phyloP scores from a whole-genome alignment of 2,113 vertebrate genomes.

The Telmatochromis sp. region DNA sequence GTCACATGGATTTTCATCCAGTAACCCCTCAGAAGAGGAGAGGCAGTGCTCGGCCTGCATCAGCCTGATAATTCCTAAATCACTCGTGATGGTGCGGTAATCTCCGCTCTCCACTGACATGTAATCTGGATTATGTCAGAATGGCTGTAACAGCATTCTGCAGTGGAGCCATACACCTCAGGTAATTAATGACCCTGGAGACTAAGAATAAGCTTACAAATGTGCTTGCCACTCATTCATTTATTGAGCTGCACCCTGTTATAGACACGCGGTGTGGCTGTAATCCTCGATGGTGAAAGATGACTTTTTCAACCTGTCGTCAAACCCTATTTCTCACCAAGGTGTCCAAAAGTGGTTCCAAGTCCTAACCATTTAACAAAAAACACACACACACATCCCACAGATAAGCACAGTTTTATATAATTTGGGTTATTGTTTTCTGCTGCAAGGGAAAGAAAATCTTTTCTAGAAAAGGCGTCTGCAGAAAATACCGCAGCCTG shows the following conservation, averaged over 20 bases:
- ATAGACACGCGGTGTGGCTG: neutral
- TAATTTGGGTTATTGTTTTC: neutral
- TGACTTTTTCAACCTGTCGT: neutral
- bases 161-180: neutral
- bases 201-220: neutral
- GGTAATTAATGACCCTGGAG: constrained; percentile 21
- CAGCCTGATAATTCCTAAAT: constrained; percentile 42
- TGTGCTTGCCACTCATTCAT: neutral
- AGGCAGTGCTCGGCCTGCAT: neutral
- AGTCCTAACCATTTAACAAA: neutral
- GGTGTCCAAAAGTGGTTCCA: neutral
- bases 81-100: constrained; percentile 38
- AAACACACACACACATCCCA: neutral
- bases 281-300: neutral
- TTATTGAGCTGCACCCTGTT: neutral
- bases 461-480: neutral
- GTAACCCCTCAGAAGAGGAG: neutral
- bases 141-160: constrained; percentile 13
- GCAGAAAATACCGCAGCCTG: neutral
- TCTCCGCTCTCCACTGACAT: constrained; percentile 37
- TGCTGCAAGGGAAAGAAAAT: neutral
- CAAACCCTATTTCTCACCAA: neutral
- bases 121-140: constrained; percentile 61
- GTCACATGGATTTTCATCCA: neutral
- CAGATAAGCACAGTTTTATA: neutral